Evolutionary conservation across 92 coral and sea anemone genomes (phyloP), one percentile per base, ranked within the genome.

Genomic region (Scolanthus callimorphus): DNA sequence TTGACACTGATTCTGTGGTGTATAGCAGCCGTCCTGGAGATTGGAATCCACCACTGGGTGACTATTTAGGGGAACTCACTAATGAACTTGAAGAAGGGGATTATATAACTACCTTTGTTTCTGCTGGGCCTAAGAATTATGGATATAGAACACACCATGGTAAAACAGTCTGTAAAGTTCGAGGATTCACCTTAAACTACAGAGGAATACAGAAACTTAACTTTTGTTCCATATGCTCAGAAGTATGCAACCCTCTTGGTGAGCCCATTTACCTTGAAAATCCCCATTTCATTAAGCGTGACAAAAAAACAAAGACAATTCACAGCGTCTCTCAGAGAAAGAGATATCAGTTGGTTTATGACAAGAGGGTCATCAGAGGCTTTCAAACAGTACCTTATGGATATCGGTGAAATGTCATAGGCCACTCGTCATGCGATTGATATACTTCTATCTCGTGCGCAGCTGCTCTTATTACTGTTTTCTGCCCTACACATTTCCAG

Each of bases 71-170:
- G 22, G 31, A 68, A 20, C 57, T 81, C 19, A 63, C 69, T 31
- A 49, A 45, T 34, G 72, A 73, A 29, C 1, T 39, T 30, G 3
- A 69, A 61, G 19, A 45, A 53, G 13, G 60, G 49, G 10, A 27
- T 27, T 31, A 23, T 4, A 76, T 76, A 21, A 67, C 65, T 6
- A 60, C 77, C 2, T 79, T 62, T 60, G 71, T 60, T 10, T 79
- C 85, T 0, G 78, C 77, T n/a, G 82, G 75, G 0, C 77, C 82
- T 0, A 81, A 74, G 46, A 74, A 55, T 38, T 74, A 74, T 21
- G 54, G 65, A 0, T 74, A 81, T 61, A 22, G 39, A 6, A 43
- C 61, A 0, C 25, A 55, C 17, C 20, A 60, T 49, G 78, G 77
- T n/a, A n/a, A n/a, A n/a, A n/a, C n/a, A n/a, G n/a, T n/a, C n/a